These are phyloP conservation scores for Nymphalis io DNA, from an alignment of 1,140 invertebrate species.

Conservation along the genomic window DNA sequence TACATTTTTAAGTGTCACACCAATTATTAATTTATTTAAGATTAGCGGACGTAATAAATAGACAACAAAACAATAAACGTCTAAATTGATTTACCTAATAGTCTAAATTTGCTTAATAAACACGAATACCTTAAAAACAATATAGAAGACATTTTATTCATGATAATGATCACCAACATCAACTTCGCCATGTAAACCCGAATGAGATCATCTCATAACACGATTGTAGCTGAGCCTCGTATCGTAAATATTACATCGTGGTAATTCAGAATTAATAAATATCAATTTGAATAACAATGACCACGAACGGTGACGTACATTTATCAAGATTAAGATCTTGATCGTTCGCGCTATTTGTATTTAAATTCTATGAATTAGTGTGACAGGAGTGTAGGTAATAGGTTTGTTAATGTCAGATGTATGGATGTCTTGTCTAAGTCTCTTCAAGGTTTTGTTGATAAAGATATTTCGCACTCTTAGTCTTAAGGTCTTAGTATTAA, in stretches of 20 bases:
- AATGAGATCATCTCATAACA: constrained; percentile 9
- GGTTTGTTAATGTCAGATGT: neutral
- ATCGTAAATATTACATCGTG: constrained; percentile 7
- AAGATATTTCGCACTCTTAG: neutral
- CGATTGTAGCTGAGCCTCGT: neutral
- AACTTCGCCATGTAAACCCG: neutral
- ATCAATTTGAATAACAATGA: constrained; percentile 20
- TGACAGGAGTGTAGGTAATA: constrained; percentile 1
- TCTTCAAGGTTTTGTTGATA: neutral
- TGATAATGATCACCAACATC: neutral
- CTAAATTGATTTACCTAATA: no score
- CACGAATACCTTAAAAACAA: neutral
- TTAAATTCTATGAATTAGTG: constrained; percentile 7
- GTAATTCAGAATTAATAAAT: constrained; percentile 18
- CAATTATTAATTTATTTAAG: no score
- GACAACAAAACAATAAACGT: no score
- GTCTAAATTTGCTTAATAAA: no score
- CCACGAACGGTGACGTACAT: constrained; percentile 7
- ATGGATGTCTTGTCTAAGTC: neutral
- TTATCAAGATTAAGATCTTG: constrained; percentile 20
- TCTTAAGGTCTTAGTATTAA: no score
- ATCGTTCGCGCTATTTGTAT: constrained; percentile 12
- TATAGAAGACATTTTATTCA: neutral
- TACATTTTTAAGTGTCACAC: no score
- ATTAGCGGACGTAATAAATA: no score